A percentile compares a stretch with the other conserved stretches of the same genome.
phyloP scores from a whole-genome alignment of 2,113 vertebrate species.

The Climacteris rufus region DNA sequence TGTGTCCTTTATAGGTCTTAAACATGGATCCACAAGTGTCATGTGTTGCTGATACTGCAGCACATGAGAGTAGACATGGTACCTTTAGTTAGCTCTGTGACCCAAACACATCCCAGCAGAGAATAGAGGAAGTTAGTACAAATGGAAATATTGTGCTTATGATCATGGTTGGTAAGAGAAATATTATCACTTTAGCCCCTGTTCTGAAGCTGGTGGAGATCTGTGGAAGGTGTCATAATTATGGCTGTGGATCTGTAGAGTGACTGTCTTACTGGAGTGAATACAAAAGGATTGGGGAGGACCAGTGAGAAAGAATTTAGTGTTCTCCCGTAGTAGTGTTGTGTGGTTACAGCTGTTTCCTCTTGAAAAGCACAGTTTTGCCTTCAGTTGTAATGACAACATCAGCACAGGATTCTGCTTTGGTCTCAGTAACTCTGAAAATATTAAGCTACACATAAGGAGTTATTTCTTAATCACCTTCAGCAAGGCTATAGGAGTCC shows the following conservation, averaged over 20 bases:
- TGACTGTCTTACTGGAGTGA: neutral
- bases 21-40: neutral
- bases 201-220: neutral
- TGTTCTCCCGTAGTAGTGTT: neutral
- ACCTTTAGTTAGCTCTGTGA: neutral
- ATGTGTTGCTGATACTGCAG: neutral
- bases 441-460: neutral
- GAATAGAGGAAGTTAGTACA: neutral
- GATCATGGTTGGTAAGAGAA: neutral
- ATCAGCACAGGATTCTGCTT: neutral
- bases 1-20: neutral
- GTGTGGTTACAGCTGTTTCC: neutral
- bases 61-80: neutral
- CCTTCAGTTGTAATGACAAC: neutral
- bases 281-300: neutral
- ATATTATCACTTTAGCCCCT: neutral
- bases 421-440: neutral
- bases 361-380: neutral
- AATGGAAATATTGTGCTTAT: neutral
- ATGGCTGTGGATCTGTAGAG: neutral
- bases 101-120: neutral
- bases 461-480: neutral
- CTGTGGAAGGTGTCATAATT: neutral
- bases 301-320: neutral
- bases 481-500: neutral